Evolutionary conservation across 2,797 vertebrate species (phyloP).

Genomic region (Peromyscus eremicus): DNA sequence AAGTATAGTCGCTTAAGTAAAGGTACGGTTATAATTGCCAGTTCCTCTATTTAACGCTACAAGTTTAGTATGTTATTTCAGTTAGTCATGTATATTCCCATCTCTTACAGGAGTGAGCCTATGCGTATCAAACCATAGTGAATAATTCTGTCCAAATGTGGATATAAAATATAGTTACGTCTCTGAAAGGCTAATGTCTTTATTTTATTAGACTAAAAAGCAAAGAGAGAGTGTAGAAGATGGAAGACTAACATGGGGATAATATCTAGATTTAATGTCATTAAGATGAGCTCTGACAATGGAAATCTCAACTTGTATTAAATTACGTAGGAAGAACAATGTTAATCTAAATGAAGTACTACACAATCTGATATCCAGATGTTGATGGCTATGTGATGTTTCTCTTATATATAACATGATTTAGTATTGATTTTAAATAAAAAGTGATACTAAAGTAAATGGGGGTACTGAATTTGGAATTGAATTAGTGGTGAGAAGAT

Average conservation of each 20-base stretch:
- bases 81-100: conserved; percentile 51
- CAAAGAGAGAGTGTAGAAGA: not conserved
- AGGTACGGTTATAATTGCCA: conserved; percentile 80
- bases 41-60: conserved; percentile 15
- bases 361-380: not conserved
- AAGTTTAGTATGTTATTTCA: not conserved
- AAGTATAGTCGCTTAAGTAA: conserved; percentile 87
- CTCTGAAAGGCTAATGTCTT: conserved; percentile 55
- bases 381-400: not conserved
- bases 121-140: not conserved
- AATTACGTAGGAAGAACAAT: conserved; percentile 35
- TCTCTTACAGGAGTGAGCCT: conserved; percentile 2
- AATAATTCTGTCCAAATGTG: conserved; percentile 27
- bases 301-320: conserved; percentile 49
- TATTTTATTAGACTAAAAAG: conserved; percentile 44
- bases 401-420: conserved; percentile 18
- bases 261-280: conserved; percentile 58
- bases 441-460: conserved; percentile 56
- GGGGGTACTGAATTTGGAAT: conserved; percentile 38
- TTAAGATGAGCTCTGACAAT: conserved; percentile 23
- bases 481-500: conserved; percentile 14
- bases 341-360: conserved; percentile 38
- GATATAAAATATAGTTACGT: not conserved
- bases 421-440: conserved; percentile 59
- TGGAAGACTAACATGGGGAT: conserved; percentile 29